Evolutionary conservation across 2,113 vertebrate genomes (phyloP).

Genomic region (Anoplopoma fimbria): DNA sequence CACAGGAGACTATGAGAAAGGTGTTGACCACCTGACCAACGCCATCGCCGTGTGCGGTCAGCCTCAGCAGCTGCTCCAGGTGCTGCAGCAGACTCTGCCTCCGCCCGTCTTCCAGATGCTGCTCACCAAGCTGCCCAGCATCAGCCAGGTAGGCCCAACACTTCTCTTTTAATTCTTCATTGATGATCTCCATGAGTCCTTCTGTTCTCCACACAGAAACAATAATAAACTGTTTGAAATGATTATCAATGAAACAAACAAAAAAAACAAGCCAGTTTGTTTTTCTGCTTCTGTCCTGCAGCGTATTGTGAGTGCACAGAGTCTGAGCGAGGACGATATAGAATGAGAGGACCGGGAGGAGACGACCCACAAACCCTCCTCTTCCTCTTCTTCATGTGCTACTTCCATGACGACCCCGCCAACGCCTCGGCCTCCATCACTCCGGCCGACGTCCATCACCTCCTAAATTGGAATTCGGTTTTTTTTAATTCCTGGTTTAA

Average conservation of each 20-base stretch:
- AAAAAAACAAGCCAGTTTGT: not conserved
- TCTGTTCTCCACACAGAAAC: not conserved
- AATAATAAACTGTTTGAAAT: not conserved
- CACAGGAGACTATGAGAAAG: slow-evolving; percentile 95
- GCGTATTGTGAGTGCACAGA: slow-evolving; percentile 95
- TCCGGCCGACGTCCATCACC: slow-evolving; percentile 18
- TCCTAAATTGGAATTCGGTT: slow-evolving; percentile 42
- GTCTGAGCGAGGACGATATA: slow-evolving; percentile 94
- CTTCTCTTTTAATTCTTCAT: not conserved
- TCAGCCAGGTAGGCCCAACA: slow-evolving; percentile 85
- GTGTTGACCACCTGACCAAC: slow-evolving; percentile 98
- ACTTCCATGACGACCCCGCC: slow-evolving; percentile 11
- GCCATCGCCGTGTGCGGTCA: slow-evolving; percentile 98
- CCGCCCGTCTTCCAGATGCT: slow-evolving; percentile 99
- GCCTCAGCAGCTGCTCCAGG: slow-evolving; percentile 96
- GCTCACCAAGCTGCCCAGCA: slow-evolving; percentile 96
- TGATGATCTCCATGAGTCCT: not conserved
- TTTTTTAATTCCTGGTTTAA: slow-evolving; percentile 29
- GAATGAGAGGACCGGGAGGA: slow-evolving; percentile 79
- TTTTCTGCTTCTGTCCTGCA: slow-evolving; percentile 66
- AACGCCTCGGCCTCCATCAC: slow-evolving; percentile 20
- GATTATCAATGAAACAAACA: too few relatives aligned
- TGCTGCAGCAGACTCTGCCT: slow-evolving; percentile 96
- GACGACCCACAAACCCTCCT: not conserved
- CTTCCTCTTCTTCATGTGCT: slow-evolving; percentile 10